Base-by-base conservation (phyloP, 2,113 vertebrate species). In the Chinchilla lanigera region DNA sequence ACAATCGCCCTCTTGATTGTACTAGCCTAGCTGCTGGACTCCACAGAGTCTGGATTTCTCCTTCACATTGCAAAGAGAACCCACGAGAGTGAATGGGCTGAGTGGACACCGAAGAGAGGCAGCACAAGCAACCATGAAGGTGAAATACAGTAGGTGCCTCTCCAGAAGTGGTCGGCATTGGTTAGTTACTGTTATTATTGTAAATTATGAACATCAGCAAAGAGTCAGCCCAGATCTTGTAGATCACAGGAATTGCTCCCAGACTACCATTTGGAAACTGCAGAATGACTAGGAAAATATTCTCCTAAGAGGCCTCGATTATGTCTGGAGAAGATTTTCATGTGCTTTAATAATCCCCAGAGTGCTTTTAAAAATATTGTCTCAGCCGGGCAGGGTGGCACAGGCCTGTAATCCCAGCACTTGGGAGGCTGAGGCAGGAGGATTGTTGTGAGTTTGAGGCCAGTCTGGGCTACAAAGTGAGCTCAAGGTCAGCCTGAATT, bases 331-430 rank as follows among this genome's bases (percentile, higher is more conserved):
- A 85, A 17, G 9, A 67, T 88, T 96, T 93, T 67, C 58, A 60
- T 22, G 35, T 85, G 9, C 30, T 65, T 95, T 20, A 73, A 60
- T 63, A 52, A 81, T 88, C 41, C 90, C 56, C 67, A 87, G 75
- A 77, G 41, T 83, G 35, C 33, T 81, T 85, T 92, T 11, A 84
- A 90, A 94, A 84, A 89, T 86, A 67, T 54, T 90, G 60, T 41
- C 24, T 94, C 41, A 80, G n/a, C n/a, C n/a, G n/a, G n/a, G n/a
- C n/a, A n/a, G n/a, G n/a, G n/a, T n/a, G n/a, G n/a, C n/a, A n/a
- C n/a, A n/a, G n/a, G n/a, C n/a, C n/a, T n/a, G n/a, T n/a, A n/a
- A n/a, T n/a, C n/a, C n/a, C n/a, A n/a, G n/a, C n/a, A n/a, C n/a
- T n/a, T n/a, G n/a, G n/a, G n/a, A n/a, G n/a, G n/a, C n/a, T n/a